Conservation (phyloP, 1,140 invertebrate species). For the Bombyx mandarina region DNA sequence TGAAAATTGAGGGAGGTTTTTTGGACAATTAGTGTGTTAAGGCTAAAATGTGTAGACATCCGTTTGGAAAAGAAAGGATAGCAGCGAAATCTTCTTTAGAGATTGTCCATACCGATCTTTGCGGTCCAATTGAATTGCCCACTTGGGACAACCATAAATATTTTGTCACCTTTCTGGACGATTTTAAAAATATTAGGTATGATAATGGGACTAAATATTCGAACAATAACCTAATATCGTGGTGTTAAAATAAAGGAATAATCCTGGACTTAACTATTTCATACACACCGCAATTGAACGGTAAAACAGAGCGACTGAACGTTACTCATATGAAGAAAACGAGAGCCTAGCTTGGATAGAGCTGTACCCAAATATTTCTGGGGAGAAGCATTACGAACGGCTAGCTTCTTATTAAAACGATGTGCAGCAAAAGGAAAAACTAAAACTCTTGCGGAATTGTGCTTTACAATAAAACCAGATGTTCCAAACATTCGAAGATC, state of each 20-base stretch:
- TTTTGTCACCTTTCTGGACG: background rate
- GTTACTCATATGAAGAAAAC: background rate
- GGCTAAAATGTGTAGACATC: background rate
- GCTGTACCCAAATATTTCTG: background rate
- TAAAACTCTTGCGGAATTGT: background rate
- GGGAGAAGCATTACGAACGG: conserved; percentile 1
- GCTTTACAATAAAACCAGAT: background rate
- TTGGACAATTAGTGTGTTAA: background rate
- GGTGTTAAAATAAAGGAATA: conserved; percentile 3
- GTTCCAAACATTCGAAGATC: too few relatives aligned
- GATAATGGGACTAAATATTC: conserved; percentile 1
- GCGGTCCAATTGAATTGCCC: conserved; percentile 1
- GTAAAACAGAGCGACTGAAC: background rate
- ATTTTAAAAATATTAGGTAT: background rate
- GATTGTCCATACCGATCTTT: conserved; percentile 1
- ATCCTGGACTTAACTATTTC: background rate
- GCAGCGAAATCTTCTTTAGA: background rate
- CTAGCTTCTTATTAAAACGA: background rate
- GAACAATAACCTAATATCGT: background rate
- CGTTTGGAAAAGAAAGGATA: background rate
- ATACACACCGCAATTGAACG: conserved; percentile 1
- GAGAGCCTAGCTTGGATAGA: background rate
- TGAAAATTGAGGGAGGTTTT: too few relatives aligned
- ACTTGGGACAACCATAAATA: conserved; percentile 4
- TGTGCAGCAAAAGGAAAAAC: background rate